Percentiles rank a stretch among this genome's conserved stretches.
These are phyloP conservation scores for Ormyrus rosae DNA, from an alignment of 2,888 invertebrate genomes.

Conservation along the genomic window DNA sequence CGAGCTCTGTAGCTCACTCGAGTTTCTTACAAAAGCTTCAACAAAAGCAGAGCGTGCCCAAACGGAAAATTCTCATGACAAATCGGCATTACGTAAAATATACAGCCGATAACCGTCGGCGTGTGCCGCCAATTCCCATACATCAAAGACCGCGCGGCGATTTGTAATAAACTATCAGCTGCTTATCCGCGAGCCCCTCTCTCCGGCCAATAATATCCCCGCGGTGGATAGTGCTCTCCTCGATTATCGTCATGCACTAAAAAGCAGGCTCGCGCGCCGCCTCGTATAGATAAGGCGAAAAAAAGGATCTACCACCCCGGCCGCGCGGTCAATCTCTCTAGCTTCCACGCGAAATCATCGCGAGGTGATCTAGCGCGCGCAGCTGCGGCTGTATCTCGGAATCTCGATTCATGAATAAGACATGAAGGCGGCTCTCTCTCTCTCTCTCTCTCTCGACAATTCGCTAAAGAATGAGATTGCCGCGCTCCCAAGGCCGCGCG, in stretches of 20 bases:
- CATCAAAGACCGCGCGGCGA: too few species aligned
- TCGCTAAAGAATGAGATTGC: slow-evolving; percentile 27
- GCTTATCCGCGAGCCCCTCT: neutral
- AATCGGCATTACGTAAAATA: too few species aligned
- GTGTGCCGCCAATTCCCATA: too few species aligned
- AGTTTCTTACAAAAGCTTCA: too few species aligned
- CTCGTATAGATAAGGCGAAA: neutral
- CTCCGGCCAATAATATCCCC: neutral
- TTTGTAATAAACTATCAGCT: too few species aligned
- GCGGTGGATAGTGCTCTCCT: neutral
- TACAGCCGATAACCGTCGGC: too few species aligned
- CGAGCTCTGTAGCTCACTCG: too few species aligned
- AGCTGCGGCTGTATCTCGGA: slow-evolving; percentile 21
- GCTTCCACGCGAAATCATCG: slow-evolving; percentile 7
- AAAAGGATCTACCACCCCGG: neutral
- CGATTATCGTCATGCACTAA: slow-evolving; percentile 36
- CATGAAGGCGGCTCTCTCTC: slow-evolving; percentile 15
- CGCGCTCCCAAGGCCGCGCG: slow-evolving; percentile 20
- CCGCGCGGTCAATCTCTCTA: too few species aligned
- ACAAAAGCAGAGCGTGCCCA: too few species aligned
- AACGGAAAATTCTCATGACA: too few species aligned
- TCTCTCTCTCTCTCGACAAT: neutral
- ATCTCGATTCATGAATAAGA: slow-evolving; percentile 47
- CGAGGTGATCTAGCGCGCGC: slow-evolving; percentile 18
- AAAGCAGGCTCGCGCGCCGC: neutral